A percentile compares a stretch with the other conserved stretches of the same genome.
Conservation (phyloP, 35 echinoderm and acorn worm genomes). For the Amphiura filiformis region DNA sequence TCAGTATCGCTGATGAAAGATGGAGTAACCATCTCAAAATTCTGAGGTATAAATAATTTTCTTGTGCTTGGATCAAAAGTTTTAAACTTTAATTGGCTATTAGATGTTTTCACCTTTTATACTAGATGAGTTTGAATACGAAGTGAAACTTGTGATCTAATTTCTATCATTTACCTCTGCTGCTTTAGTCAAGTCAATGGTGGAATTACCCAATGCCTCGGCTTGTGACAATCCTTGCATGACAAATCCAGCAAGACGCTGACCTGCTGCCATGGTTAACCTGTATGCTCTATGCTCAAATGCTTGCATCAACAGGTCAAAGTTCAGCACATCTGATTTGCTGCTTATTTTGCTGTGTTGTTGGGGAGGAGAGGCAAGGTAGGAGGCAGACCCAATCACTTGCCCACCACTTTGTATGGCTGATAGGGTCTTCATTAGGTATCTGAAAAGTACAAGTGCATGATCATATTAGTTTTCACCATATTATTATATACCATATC, state of each 20-base stretch:
- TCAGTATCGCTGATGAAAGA: no score
- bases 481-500: no score
- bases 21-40: no score
- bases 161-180: no score
- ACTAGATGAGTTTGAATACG: no score
- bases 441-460: constrained; percentile 49
- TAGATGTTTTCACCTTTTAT: no score
- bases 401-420: constrained; percentile 11
- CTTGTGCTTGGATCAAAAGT: no score
- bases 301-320: constrained; percentile 24
- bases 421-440: constrained; percentile 53
- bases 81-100: no score
- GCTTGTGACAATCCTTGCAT: constrained; percentile 39
- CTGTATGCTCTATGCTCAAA: constrained; percentile 70
- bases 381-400: constrained; percentile 16
- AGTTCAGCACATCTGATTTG: constrained; percentile 26
- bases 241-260: constrained; percentile 30
- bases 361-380: constrained; percentile 25
- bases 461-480: no score
- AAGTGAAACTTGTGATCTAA: no score
- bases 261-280: constrained; percentile 42
- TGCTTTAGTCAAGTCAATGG: constrained; percentile 55
- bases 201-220: constrained; percentile 58
- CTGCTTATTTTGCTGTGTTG: constrained; percentile 7
- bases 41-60: no score